These are phyloP conservation scores for Chondrilla cf. caribensis DNA, from an alignment of 37 sponge, comb jelly and placozoan species.

Conservation along the genomic window DNA sequence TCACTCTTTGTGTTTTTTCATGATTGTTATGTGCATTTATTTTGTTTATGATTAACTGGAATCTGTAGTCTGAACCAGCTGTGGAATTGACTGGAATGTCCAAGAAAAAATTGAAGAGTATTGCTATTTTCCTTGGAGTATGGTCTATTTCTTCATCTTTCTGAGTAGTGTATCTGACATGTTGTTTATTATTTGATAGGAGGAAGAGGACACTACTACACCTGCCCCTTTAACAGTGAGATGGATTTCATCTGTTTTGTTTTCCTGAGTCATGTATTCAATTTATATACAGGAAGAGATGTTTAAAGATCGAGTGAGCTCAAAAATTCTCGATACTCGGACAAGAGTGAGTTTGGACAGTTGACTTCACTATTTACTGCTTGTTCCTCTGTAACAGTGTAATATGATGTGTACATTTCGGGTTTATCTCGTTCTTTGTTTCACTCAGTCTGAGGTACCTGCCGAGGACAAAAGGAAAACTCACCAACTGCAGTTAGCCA, in stretches of 20 bases:
- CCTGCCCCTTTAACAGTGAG: not conserved
- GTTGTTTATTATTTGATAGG: not conserved
- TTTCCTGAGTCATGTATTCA: no score
- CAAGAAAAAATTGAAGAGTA: slow-evolving; percentile 89
- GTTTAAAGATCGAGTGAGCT: not conserved
- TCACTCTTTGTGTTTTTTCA: not conserved
- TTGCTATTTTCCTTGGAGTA: slow-evolving; percentile 94
- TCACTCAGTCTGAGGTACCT: slow-evolving; percentile 56
- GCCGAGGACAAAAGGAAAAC: slow-evolving; percentile 83
- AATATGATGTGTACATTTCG: not conserved
- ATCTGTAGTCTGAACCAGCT: slow-evolving; percentile 43
- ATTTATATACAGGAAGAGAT: slow-evolving; percentile 35
- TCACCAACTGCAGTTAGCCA: slow-evolving; percentile 81
- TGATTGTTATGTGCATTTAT: not conserved
- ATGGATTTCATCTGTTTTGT: no score
- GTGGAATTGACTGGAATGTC: slow-evolving; percentile 61
- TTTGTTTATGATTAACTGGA: not conserved
- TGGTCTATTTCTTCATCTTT: not conserved
- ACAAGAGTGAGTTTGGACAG: slow-evolving; percentile 53
- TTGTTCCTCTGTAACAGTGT: not conserved
- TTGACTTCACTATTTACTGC: no score
- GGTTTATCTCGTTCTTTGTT: not conserved
- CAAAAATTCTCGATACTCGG: slow-evolving; percentile 40
- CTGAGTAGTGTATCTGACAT: not conserved
- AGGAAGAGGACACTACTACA: not conserved